Percentiles rank a stretch among this genome's conserved stretches.
Conservation (phyloP, 2,797 vertebrate species). For the Momotus momota region DNA sequence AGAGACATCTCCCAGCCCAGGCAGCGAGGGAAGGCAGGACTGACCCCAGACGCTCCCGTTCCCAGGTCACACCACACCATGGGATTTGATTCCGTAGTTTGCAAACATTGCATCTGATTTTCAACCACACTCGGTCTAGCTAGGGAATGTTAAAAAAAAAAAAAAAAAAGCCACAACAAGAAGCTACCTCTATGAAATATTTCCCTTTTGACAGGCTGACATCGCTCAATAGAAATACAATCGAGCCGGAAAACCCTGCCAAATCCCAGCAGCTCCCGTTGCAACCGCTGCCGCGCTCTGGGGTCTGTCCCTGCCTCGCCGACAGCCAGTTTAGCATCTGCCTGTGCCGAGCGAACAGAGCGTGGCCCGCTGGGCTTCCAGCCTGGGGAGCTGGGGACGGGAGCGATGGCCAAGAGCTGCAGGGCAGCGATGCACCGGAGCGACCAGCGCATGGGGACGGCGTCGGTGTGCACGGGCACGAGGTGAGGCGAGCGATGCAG, state of each 20-base stretch:
- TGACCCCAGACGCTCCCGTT: fast-evolving
- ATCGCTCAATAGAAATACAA: not conserved
- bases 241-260: not conserved
- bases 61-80: not conserved
- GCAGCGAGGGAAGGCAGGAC: not conserved
- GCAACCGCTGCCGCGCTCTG: fast-evolving
- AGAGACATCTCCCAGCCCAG: not conserved
- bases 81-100: not conserved
- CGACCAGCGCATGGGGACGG: not conserved
- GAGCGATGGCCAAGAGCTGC: fast-evolving
- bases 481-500: fast-evolving
- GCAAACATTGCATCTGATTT: not conserved
- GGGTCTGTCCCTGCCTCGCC: not conserved
- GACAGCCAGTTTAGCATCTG: not conserved
- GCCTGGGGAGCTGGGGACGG: fast-evolving
- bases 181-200: not conserved
- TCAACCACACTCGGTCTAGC: not conserved
- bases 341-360: not conserved
- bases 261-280: not conserved
- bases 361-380: not conserved
- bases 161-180: not conserved
- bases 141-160: not conserved
- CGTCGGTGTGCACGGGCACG: fast-evolving
- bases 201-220: conserved; percentile 1
- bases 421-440: fast-evolving